Evolutionary conservation across 2,888 invertebrate genomes (phyloP).

Genomic region (Andrena haemorrhoa): DNA sequence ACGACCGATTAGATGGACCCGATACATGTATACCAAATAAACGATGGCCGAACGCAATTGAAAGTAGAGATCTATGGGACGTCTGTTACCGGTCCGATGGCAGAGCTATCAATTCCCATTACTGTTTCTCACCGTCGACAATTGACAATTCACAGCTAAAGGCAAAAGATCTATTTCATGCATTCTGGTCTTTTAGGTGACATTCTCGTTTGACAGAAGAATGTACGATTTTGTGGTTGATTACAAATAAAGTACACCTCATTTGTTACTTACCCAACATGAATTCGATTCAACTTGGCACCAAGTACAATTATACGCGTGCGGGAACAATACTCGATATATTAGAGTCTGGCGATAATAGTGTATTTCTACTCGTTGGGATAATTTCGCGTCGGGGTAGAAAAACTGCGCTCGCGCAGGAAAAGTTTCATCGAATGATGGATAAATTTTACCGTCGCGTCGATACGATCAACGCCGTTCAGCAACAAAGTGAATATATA

Average conservation of each 20-base stretch:
- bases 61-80: background rate
- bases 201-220: background rate
- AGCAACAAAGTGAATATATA: background rate
- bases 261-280: background rate
- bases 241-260: background rate
- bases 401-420: too few species aligned
- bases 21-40: background rate
- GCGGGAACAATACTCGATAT: too few species aligned
- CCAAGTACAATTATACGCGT: too few species aligned
- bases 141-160: background rate
- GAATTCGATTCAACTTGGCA: too few species aligned
- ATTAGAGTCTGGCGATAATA: too few species aligned
- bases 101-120: background rate
- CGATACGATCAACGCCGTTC: too few species aligned
- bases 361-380: too few species aligned
- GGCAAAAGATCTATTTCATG: background rate
- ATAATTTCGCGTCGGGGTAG: too few species aligned
- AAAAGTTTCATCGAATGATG: too few species aligned
- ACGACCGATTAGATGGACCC: background rate
- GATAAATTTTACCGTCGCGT: too few species aligned
- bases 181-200: background rate
- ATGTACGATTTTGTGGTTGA: background rate
- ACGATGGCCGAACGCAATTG: background rate
- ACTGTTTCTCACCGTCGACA: background rate
- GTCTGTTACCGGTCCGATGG: background rate